Evolutionary conservation across 2,888 invertebrate genomes (phyloP), one percentile per base, ranked within the genome.

Genomic region (Fissipunctia ypsillon): DNA sequence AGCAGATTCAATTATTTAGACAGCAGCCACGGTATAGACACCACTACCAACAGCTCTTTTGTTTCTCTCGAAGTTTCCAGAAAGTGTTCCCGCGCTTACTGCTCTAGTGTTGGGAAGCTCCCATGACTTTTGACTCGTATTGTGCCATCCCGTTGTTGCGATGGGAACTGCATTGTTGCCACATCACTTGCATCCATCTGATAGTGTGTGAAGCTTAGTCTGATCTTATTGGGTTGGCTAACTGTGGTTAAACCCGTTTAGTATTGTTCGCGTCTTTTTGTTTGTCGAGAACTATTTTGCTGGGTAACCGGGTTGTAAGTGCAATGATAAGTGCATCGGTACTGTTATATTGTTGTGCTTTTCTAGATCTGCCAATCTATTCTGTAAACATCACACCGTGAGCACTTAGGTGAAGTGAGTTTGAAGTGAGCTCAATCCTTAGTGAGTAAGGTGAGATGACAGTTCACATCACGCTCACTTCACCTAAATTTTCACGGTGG

Each of bases 141-240:
- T 87, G 86, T 83, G 74, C 66, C 82, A 85, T 76, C 82, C 80
- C 78, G 81, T 75, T 80, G 76, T 67, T 60, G 12, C 12, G 19
- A 54, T 85, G 81, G 35, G 84, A 87, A 85, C 64, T 60, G 71
- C 60, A 78, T 85, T 85, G 88, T 88, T 66, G 35, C 31, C 35
- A 57, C 67, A 87, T 76, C 74, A 74, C 61, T 66, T 56, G 45
- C 70, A 71, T 71, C 68, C 50, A 81, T 84, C 84, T 61, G 81
- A 87, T 87, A 80, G 69, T 80, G 83, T 87, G 86, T 73, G 86
- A 87, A 86, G 84, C 84, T 77, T 25, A 85, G 57, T 59, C 63
- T 59, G 50, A 45, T 76, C 61, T 82, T 74, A 84, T 81, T 81
- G 64, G 87, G 86, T 86, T 85, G 72, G 59, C 76, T 76, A 86